Base-by-base conservation (phyloP, 2,888 invertebrate genomes). In the Phortica magna region DNA sequence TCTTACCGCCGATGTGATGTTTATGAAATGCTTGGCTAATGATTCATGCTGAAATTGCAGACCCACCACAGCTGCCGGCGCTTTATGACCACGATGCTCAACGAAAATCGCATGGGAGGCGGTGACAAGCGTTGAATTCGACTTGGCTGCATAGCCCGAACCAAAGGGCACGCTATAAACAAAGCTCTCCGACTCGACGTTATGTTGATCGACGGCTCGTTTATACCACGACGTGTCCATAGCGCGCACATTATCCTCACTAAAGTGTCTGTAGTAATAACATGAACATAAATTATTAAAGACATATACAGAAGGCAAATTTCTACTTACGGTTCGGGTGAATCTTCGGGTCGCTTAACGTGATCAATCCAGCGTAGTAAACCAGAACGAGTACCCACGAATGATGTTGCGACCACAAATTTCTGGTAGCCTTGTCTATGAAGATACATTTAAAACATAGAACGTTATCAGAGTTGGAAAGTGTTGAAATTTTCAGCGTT, bases 21-120 rank as follows among this genome's bases (percentile, higher is more conserved):
- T 97, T 83, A 96, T 94, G 90, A 98, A 98, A 91, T 96, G 96
- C 73, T 95, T 94, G 1, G 96, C 95, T 82, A 98, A 93, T 0
- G 95, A 95, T 7, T 96, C 95, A 89, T 98, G 95, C 83, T 96
- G 95, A 91, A 97, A 97, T 89, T 97, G 97, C 43, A 98, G 91
- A 0, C 98, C 98, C n/a, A 98, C 97, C 3, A 98, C 98, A 0
- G 97, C 98, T 0, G 96, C 97, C 0, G 97, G 96, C 0, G 97
- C 97, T 83, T 96, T 94, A 87, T 97, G 96, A 0, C 96, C 96
- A 81, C 96, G 94, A 78, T 95, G 95, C 88, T 97, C 96, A 31
- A 97, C 95, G 89, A 97, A 98, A 70, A 98, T 95, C 0, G 98
- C 98, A 91, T 97, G 97, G 0, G 97, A 97, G n/a, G 97, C 98